These are phyloP conservation scores for Clamator glandarius DNA, from an alignment of 2,797 vertebrate genomes.

Conservation along the genomic window DNA sequence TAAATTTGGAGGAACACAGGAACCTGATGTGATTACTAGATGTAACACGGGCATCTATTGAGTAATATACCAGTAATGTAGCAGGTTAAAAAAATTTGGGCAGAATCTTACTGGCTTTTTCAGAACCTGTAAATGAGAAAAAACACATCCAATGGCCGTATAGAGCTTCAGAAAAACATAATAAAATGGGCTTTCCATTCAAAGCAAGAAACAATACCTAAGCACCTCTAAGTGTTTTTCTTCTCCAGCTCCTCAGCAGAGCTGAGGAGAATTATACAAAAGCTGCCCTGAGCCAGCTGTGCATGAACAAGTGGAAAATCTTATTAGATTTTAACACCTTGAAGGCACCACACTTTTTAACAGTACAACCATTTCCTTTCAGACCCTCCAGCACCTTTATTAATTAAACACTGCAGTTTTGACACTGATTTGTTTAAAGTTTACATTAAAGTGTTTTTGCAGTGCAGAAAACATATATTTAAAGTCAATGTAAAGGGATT, in stretches of 20 bases:
- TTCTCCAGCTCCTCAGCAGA: background rate
- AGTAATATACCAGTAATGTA: background rate
- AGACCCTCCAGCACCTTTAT: conserved; percentile 23
- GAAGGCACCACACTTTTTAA: background rate
- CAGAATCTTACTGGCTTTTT: background rate
- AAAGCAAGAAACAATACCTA: background rate
- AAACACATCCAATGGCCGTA: accelerated
- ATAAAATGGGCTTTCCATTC: background rate
- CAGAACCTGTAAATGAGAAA: background rate
- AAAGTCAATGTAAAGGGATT: background rate
- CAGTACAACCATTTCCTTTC: background rate
- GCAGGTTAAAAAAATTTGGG: background rate
- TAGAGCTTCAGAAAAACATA: background rate
- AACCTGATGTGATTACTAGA: background rate
- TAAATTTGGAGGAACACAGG: background rate
- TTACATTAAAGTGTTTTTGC: background rate
- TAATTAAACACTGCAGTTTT: conserved; percentile 17
- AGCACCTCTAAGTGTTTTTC: background rate
- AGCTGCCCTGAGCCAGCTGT: background rate
- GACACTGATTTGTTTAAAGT: background rate
- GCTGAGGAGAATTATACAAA: background rate
- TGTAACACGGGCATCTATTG: background rate
- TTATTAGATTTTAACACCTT: conserved; percentile 60
- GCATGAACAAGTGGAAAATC: conserved; percentile 42
- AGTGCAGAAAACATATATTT: background rate